phyloP scores from a whole-genome alignment of 1,140 invertebrate genomes.

The Euborellia annulipes region DNA sequence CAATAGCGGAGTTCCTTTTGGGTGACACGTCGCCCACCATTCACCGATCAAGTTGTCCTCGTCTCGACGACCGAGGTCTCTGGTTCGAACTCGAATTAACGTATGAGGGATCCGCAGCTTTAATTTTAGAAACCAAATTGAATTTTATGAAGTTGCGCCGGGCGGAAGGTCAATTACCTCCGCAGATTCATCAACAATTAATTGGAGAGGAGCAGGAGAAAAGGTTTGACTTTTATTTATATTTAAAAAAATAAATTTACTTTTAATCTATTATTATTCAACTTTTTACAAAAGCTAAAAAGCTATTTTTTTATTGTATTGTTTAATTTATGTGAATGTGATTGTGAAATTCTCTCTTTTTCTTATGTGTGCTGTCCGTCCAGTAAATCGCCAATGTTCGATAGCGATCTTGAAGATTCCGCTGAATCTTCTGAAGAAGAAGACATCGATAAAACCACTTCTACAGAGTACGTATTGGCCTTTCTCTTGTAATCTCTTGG shows the following conservation, averaged over 20 bases:
- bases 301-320: too few species aligned
- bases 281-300: too few species aligned
- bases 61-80: constrained; percentile 69
- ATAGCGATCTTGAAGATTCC: constrained; percentile 80
- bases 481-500: too few species aligned
- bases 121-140: constrained; percentile 89
- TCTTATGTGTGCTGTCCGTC: neutral
- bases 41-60: constrained; percentile 51
- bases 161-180: neutral
- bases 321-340: too few species aligned
- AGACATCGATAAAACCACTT: constrained; percentile 27
- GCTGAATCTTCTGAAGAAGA: constrained; percentile 83
- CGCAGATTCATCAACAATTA: neutral
- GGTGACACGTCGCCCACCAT: constrained; percentile 63
- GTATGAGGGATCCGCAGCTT: constrained; percentile 73
- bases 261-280: too few species aligned
- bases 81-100: constrained; percentile 86
- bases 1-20: constrained; percentile 58
- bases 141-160: constrained; percentile 71
- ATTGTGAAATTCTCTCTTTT: too few species aligned
- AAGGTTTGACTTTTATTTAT: too few species aligned
- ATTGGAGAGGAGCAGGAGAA: constrained; percentile 4
- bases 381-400: constrained; percentile 42
- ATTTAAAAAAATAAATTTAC: too few species aligned
- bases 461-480: constrained; percentile 3